These are phyloP conservation scores for Adrianichthys oophorus DNA, from an alignment of 2,797 vertebrate genomes.

Conservation along the genomic window DNA sequence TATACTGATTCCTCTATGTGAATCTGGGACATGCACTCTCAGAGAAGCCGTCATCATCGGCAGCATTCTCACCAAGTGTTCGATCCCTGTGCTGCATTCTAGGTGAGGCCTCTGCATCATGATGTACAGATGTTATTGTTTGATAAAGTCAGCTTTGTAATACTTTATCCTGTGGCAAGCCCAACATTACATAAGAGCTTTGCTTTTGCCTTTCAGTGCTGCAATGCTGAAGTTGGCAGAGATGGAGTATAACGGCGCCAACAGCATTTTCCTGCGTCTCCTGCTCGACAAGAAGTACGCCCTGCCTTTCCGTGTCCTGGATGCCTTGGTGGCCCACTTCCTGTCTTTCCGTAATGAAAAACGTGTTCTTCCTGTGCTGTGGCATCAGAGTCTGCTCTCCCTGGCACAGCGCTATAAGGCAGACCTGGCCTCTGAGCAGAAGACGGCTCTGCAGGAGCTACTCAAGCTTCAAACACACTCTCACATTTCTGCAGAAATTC, in stretches of 20 bases:
- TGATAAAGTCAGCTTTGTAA: neutral
- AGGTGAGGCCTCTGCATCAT: slow-evolving; percentile 79
- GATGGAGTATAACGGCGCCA: slow-evolving; percentile 96
- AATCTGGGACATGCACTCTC: slow-evolving; percentile 93
- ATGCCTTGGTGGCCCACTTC: slow-evolving; percentile 95
- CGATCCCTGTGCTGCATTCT: slow-evolving; percentile 94
- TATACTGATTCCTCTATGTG: slow-evolving; percentile 92
- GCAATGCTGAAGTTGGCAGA: slow-evolving; percentile 96
- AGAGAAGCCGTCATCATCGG: slow-evolving; percentile 95
- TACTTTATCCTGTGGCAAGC: neutral
- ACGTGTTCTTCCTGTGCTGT: slow-evolving; percentile 90
- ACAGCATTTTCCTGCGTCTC: slow-evolving; percentile 96
- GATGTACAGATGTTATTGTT: neutral
- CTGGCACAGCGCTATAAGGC: slow-evolving; percentile 95
- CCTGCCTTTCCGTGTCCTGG: slow-evolving; percentile 95
- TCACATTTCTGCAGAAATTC: slow-evolving; percentile 84
- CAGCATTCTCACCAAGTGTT: slow-evolving; percentile 94
- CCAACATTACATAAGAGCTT: slow-evolving; percentile 30
- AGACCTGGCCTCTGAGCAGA: slow-evolving; percentile 92
- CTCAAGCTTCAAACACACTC: slow-evolving; percentile 88
- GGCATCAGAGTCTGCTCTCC: slow-evolving; percentile 95
- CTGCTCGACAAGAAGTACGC: slow-evolving; percentile 97
- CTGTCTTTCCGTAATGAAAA: slow-evolving; percentile 88
- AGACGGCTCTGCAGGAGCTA: slow-evolving; percentile 88
- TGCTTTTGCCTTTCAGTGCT: slow-evolving; percentile 74